Evolutionary conservation across 2,113 vertebrate genomes (phyloP).

Genomic region (Porphyrio hochstetteri): DNA sequence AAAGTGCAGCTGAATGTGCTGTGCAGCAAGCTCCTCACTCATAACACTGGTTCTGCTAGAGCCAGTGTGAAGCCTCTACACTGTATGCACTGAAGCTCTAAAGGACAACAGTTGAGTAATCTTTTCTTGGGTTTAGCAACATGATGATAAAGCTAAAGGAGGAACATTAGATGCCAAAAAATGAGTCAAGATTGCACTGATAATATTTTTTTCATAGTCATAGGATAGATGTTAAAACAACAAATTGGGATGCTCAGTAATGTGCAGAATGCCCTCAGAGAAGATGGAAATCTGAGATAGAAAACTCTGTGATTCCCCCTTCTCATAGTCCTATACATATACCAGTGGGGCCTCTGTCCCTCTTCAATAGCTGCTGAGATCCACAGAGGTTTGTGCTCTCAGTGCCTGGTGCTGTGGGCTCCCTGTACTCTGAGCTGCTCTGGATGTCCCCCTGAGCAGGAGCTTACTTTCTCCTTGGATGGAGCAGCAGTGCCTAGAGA

Average conservation of each 20-base stretch:
- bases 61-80: not conserved
- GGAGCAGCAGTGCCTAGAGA: not conserved
- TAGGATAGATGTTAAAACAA: not conserved
- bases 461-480: not conserved
- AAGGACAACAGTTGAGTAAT: not conserved
- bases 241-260: not conserved
- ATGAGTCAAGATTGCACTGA: not conserved
- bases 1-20: not conserved
- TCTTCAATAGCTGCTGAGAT: not conserved
- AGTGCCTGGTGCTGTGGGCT: not conserved
- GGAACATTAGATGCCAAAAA: not conserved
- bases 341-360: not conserved
- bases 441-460: not conserved
- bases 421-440: not conserved
- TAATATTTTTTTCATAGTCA: not conserved
- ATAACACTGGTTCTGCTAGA: not conserved
- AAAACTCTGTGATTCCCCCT: not conserved
- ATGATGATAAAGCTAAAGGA: not conserved
- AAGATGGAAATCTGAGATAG: not conserved
- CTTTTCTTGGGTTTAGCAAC: not conserved
- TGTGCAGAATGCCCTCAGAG: not conserved
- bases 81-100: not conserved
- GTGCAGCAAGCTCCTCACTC: not conserved
- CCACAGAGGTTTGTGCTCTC: not conserved
- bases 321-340: accelerated